These are phyloP conservation scores for Orthochromis malagaraziensis DNA, from an alignment of 2,113 vertebrate genomes.

Conservation along the genomic window DNA sequence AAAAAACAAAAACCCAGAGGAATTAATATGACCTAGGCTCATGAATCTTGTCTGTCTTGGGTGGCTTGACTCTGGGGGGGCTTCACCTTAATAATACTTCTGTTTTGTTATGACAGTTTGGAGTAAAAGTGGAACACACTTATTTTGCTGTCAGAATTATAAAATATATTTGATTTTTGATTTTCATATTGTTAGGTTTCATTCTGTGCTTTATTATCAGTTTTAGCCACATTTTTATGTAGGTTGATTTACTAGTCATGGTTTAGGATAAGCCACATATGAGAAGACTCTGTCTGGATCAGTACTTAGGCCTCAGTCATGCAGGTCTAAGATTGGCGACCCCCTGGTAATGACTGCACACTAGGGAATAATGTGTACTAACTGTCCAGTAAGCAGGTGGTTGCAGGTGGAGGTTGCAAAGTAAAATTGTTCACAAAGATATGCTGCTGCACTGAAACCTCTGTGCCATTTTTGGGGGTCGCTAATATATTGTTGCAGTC, in stretches of 20 bases:
- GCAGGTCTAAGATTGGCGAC: rapidly evolving
- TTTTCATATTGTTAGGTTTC: not conserved
- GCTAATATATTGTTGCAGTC: not conserved
- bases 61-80: not conserved
- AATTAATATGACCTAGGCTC: not conserved
- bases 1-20: not conserved
- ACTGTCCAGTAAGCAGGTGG: not conserved
- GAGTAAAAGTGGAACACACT: not conserved
- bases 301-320: not conserved
- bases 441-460: not conserved
- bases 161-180: not conserved
- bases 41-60: constrained; percentile 19
- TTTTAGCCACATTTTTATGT: not conserved
- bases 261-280: not conserved
- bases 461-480: not conserved
- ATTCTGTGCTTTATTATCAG: not conserved
- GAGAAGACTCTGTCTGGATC: not conserved
- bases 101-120: constrained; percentile 7
- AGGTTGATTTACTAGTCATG: not conserved
- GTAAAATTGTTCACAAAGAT: not conserved
- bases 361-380: not conserved
- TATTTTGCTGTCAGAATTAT: not conserved
- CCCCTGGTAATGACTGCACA: not conserved
- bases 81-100: constrained; percentile 5
- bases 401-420: not conserved